Conservation (phyloP, 1,140 invertebrate genomes). For the Chironomus tepperi region DNA sequence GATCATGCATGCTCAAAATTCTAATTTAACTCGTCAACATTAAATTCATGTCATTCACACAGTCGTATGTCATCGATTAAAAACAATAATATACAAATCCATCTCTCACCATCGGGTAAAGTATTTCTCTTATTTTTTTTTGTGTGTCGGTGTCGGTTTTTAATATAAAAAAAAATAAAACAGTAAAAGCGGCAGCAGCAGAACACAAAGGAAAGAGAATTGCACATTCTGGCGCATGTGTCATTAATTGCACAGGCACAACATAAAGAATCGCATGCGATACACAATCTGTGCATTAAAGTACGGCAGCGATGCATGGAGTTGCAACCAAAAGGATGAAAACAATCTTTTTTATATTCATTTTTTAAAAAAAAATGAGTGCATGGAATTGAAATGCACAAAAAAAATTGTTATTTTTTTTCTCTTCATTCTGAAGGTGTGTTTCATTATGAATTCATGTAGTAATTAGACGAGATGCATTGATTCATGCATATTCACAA, state of each 20-base stretch:
- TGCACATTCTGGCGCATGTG: slow-evolving; percentile 19
- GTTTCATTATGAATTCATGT: slow-evolving; percentile 14
- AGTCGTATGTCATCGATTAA: too few relatives aligned
- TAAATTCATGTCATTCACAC: too few relatives aligned
- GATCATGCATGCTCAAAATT: not conserved
- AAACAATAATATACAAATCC: not conserved
- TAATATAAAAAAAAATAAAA: not conserved
- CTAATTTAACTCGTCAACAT: not conserved
- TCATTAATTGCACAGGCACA: slow-evolving; percentile 22
- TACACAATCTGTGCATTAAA: slow-evolving; percentile 13
- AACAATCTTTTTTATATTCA: not conserved
- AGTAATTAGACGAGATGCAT: slow-evolving; percentile 22
- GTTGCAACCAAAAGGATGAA: not conserved
- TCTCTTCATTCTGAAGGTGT: slow-evolving; percentile 2
- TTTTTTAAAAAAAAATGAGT: too few relatives aligned
- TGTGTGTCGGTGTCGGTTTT: not conserved
- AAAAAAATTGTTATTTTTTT: not conserved
- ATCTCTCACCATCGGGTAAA: not conserved
- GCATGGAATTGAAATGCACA: not conserved
- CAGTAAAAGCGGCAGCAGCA: not conserved
- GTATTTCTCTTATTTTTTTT: not conserved
- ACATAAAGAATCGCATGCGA: slow-evolving; percentile 12
- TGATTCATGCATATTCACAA: not conserved
- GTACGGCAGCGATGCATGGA: not conserved
- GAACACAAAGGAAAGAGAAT: slow-evolving; percentile 7